Base-by-base conservation (phyloP, 2,888 invertebrate species). In the Apamea anceps region DNA sequence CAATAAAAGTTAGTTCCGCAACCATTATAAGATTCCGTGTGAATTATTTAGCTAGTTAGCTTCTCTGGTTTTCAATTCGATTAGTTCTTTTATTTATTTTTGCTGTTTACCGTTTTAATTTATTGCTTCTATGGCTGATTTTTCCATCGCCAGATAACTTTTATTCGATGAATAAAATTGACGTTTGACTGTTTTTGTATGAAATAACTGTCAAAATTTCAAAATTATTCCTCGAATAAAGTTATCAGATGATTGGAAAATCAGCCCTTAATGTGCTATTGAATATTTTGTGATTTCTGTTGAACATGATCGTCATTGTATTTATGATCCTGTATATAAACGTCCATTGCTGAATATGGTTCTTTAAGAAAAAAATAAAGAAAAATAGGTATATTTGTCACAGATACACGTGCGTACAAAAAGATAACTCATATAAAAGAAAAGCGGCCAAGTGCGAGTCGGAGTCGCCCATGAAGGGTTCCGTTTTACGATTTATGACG, bases 1-100 rank as follows among this genome's bases (percentile, higher is more conserved):
- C 81, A 84, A 80, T 87, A 82, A 85, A 87, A 89, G 80, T 88
- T 86, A 77, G 72, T 81, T 84, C 72, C 57, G 75, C 37, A 63
- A 32, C 77, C 67, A 77, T 89, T 81, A 78, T 72, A 81, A 85
- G 82, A 79, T 80, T 75, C 57, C 18, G 62, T 66, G 79, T 86
- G 79, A 80, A 79, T 86, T 80, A 80, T 82, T 77, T 79, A 81
- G 72, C 77, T 77, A 81, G 72, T 79, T 77, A 10, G 42, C 5
- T 28, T 45, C 25, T 68, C 28, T 28, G 51, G 65, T 77, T 81
- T 82, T 67, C 37, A 48, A 48, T 75, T 71, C 6, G 13, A 28
- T 72, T 71, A 13, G 6, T 15, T 45, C 72, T 57, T 76, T 63
- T 72, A 63, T 57, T 48, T 65, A 73, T 63, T 65, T 4, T 37